These are phyloP conservation scores for Stegodyphus mimosarum DNA, from an alignment of 1,140 invertebrate species.

Conservation along the genomic window DNA sequence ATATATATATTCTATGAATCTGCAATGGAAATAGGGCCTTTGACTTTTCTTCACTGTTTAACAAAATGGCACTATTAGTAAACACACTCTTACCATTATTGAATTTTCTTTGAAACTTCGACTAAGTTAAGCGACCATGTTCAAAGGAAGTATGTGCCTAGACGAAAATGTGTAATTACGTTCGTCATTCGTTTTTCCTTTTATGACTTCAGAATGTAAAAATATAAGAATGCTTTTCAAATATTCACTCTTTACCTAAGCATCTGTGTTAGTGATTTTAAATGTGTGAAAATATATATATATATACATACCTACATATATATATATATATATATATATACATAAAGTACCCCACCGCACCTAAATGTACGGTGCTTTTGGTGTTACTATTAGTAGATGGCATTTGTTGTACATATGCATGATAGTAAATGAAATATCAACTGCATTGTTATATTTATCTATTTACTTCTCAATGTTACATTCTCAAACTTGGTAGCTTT, in stretches of 20 bases:
- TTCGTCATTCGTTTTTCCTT: conserved; percentile 8
- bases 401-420: conserved; percentile 56
- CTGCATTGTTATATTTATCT: background rate
- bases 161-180: conserved; percentile 10
- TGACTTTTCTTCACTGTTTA: conserved; percentile 28
- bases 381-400: conserved; percentile 38
- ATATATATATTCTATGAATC: too few relatives aligned
- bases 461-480: background rate
- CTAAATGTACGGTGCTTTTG: conserved; percentile 20
- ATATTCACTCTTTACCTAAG: conserved; percentile 44
- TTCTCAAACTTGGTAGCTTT: background rate
- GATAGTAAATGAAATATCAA: conserved; percentile 3
- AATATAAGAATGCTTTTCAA: conserved; percentile 31
- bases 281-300: conserved; percentile 35
- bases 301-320: too few relatives aligned
- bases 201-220: conserved; percentile 38
- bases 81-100: background rate
- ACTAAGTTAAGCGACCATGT: conserved; percentile 17
- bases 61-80: conserved; percentile 34
- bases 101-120: background rate
- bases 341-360: background rate
- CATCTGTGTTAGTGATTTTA: conserved; percentile 55
- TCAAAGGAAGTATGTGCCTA: conserved; percentile 48
- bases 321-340: background rate
- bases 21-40: background rate